These are phyloP conservation scores for Meriones unguiculatus DNA, from an alignment of 2,113 vertebrate species.

Conservation along the genomic window DNA sequence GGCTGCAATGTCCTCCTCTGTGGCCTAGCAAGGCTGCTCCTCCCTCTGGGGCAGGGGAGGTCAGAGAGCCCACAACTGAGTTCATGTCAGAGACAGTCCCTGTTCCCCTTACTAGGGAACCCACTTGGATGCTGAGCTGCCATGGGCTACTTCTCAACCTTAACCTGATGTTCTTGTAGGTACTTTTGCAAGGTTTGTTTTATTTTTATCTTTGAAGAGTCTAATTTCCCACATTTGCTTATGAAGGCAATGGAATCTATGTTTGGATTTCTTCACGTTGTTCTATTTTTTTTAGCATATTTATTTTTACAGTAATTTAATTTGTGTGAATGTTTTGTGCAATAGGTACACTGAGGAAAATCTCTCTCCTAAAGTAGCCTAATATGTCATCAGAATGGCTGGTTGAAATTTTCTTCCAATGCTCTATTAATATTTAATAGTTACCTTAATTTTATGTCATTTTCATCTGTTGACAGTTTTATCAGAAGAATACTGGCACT, in stretches of 20 bases:
- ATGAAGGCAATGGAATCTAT: neutral
- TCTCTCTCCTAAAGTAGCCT: conserved; percentile 4
- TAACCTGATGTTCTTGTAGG: neutral
- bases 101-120: too few relatives aligned
- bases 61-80: too few relatives aligned
- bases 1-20: too few relatives aligned
- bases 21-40: too few relatives aligned
- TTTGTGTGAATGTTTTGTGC: neutral
- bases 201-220: neutral
- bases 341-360: neutral
- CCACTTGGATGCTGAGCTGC: too few relatives aligned
- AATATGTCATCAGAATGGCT: conserved; percentile 1
- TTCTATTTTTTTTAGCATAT: neutral
- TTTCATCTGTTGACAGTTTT: neutral
- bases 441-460: neutral
- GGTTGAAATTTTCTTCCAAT: neutral
- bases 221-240: neutral
- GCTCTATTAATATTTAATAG: neutral
- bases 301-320: neutral
- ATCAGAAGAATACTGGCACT: neutral
- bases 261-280: neutral
- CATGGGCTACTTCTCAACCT: neutral
- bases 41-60: too few relatives aligned
- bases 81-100: too few relatives aligned
- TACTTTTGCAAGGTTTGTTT: conserved; percentile 2